Evolutionary conservation across 2,797 vertebrate genomes (phyloP).

Genomic region (Gila robusta): DNA sequence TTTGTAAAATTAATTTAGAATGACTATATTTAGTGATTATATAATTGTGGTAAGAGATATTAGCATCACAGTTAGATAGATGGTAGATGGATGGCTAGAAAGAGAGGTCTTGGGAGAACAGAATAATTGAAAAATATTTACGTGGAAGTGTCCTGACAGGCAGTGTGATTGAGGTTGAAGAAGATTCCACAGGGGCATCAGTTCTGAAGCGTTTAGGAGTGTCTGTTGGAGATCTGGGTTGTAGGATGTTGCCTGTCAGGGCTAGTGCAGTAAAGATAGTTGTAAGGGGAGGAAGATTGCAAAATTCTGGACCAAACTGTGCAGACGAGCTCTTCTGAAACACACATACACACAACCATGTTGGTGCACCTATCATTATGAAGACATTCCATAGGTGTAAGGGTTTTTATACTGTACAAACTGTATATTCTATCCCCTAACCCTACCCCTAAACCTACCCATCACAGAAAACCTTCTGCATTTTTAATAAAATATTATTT

Average conservation of each 20-base stretch:
- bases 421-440: too few relatives aligned
- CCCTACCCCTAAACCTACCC: too few relatives aligned
- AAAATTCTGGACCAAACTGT: conserved; percentile 35
- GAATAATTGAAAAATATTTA: not conserved
- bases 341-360: conserved; percentile 1
- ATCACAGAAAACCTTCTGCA: too few relatives aligned
- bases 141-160: not conserved
- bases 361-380: too few relatives aligned
- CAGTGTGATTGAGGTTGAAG: conserved; percentile 10
- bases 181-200: not conserved
- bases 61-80: not conserved
- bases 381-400: too few relatives aligned
- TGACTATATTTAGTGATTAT: not conserved
- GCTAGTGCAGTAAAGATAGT: conserved; percentile 17
- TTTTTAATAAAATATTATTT: too few relatives aligned
- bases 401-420: too few relatives aligned
- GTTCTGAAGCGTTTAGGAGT: conserved; percentile 9
- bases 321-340: conserved; percentile 40
- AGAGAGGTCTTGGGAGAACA: not conserved
- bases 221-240: conserved; percentile 19
- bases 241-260: conserved; percentile 5
- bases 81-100: not conserved
- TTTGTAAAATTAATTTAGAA: not conserved
- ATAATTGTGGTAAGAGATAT: not conserved
- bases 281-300: conserved; percentile 26